Conservation (phyloP, 2,113 vertebrate genomes). For the Alectura lathami region DNA sequence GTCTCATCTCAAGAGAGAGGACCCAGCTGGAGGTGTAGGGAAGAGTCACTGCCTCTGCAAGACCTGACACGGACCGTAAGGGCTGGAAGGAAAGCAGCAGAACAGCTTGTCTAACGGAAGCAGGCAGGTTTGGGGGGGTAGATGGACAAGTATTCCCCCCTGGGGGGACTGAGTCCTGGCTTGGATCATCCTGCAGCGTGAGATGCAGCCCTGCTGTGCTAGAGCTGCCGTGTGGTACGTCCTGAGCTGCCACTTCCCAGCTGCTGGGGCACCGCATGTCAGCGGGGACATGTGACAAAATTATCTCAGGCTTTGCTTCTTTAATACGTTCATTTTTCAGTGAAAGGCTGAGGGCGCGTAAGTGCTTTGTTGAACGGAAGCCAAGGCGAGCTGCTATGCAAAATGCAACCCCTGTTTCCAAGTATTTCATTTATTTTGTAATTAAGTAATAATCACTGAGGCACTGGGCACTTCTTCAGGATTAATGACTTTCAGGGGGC, state of each 20-base stretch:
- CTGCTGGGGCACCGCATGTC: fast-evolving
- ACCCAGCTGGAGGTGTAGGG: not conserved
- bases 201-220: fast-evolving
- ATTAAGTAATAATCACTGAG: constrained; percentile 37
- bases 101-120: not conserved
- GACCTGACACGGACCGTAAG: not conserved
- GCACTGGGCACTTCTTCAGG: constrained; percentile 4
- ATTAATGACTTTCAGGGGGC: constrained; percentile 15
- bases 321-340: fast-evolving
- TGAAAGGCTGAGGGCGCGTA: not conserved
- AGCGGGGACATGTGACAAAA: not conserved
- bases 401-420: constrained; percentile 7
- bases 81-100: not conserved
- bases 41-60: not conserved
- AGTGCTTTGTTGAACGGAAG: not conserved
- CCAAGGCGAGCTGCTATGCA: not conserved
- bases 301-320: not conserved
- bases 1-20: not conserved
- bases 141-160: not conserved
- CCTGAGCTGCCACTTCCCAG: not conserved
- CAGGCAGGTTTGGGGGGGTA: not conserved
- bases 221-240: fast-evolving
- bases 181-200: not conserved
- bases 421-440: constrained; percentile 45
- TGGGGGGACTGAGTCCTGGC: not conserved